A percentile compares a stretch with the other conserved stretches of the same genome.
These are phyloP conservation scores for Synanthedon andrenaeformis DNA, from an alignment of 2,888 invertebrate genomes.

Conservation along the genomic window DNA sequence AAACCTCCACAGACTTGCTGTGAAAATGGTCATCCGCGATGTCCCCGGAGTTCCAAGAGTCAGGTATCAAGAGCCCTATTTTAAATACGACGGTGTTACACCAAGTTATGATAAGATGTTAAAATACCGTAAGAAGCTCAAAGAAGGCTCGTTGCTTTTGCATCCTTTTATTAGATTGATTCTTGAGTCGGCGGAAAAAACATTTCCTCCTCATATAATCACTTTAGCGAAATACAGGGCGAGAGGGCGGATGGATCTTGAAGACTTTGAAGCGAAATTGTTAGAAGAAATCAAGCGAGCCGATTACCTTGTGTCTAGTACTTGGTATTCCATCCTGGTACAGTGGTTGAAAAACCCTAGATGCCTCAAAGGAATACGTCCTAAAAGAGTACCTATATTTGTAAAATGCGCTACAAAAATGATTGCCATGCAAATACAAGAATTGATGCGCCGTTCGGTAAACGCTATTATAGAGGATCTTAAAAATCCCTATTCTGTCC, in stretches of 20 bases:
- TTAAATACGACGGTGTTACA: slow-evolving; percentile 74
- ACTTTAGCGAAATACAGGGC: slow-evolving; percentile 58
- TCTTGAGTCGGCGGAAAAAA: slow-evolving; percentile 59
- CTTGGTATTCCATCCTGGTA: slow-evolving; percentile 53
- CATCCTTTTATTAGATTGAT: slow-evolving; percentile 74
- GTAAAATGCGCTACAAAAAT: slow-evolving; percentile 55
- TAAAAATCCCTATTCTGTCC: slow-evolving; percentile 63
- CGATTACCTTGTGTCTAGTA: slow-evolving; percentile 53
- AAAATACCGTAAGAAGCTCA: slow-evolving; percentile 65
- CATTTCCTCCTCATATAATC: slow-evolving; percentile 68
- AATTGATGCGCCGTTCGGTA: slow-evolving; percentile 76
- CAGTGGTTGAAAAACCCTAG: slow-evolving; percentile 62
- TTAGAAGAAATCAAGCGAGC: slow-evolving; percentile 50
- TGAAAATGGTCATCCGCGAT: slow-evolving; percentile 73
- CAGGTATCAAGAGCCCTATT: slow-evolving; percentile 58
- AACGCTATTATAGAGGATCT: slow-evolving; percentile 71
- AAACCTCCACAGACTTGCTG: slow-evolving; percentile 73
- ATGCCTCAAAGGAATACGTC: slow-evolving; percentile 48
- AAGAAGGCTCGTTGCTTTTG: slow-evolving; percentile 69
- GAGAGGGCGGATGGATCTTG: slow-evolving; percentile 44
- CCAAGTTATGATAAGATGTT: slow-evolving; percentile 70
- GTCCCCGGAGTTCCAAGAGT: slow-evolving; percentile 64
- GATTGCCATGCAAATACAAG: slow-evolving; percentile 72
- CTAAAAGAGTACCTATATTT: slow-evolving; percentile 44
- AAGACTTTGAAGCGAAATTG: slow-evolving; percentile 36